Evolutionary conservation across 2,113 vertebrate species (phyloP).

Genomic region (Syngnathus typhle): DNA sequence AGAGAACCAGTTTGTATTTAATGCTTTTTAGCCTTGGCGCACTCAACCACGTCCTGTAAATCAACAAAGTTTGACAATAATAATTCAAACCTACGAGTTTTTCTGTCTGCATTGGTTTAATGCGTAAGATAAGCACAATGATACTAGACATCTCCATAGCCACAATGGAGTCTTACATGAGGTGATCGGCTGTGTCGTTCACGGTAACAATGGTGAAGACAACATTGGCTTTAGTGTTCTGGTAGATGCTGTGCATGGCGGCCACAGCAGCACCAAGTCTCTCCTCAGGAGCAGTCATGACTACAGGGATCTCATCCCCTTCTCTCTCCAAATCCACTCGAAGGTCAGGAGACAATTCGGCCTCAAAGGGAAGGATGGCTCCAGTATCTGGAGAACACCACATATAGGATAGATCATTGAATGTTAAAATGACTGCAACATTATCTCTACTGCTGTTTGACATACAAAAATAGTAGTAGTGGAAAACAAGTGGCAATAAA

Average conservation of each 20-base stretch:
- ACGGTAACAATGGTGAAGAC: slow-evolving; percentile 88
- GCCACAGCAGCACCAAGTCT: slow-evolving; percentile 86
- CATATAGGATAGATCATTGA: not conserved
- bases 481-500: no score
- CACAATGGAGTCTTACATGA: slow-evolving; percentile 72
- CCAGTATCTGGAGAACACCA: slow-evolving; percentile 70
- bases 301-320: slow-evolving; percentile 82
- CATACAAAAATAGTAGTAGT: not conserved
- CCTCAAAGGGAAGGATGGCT: slow-evolving; percentile 80
- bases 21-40: slow-evolving; percentile 72
- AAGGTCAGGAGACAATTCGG: slow-evolving; percentile 74
- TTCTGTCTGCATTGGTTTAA: not conserved
- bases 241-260: slow-evolving; percentile 87
- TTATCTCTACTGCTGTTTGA: not conserved
- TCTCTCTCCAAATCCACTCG: slow-evolving; percentile 39
- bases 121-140: not conserved
- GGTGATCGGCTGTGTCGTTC: slow-evolving; percentile 83
- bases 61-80: not conserved
- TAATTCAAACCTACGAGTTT: not conserved
- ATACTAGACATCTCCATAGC: not conserved
- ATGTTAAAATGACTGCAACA: not conserved
- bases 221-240: slow-evolving; percentile 82
- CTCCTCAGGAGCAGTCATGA: slow-evolving; percentile 85
- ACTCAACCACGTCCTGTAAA: slow-evolving; percentile 80
- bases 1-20: slow-evolving; percentile 80